phyloP scores from a whole-genome alignment of 2,797 vertebrate genomes.

The Glossophaga mutica region DNA sequence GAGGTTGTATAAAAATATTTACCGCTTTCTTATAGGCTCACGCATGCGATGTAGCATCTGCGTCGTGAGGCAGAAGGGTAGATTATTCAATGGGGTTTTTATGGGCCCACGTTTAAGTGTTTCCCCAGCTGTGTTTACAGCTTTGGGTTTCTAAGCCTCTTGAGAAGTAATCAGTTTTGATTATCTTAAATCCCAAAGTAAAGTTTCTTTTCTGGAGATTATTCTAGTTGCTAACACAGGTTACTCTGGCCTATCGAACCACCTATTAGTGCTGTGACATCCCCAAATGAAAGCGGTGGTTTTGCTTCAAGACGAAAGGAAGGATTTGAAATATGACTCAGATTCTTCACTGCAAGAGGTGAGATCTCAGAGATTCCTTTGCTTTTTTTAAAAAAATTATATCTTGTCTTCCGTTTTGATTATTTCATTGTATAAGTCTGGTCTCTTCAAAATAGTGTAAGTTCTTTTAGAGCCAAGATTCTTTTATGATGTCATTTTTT shows the following conservation, averaged over 20 bases:
- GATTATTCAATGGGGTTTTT: constrained; percentile 42
- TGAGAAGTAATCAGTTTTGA: constrained; percentile 55
- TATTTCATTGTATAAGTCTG: background rate
- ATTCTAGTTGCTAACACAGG: constrained; percentile 41
- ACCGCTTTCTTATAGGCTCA: constrained; percentile 16
- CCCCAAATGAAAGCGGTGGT: background rate
- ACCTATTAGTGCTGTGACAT: background rate
- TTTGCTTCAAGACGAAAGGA: background rate
- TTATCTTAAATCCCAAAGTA: constrained; percentile 67
- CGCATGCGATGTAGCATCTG: background rate
- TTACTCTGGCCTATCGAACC: constrained; percentile 17
- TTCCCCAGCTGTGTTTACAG: constrained; percentile 73
- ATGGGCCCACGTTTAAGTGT: constrained; percentile 59
- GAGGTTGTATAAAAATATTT: constrained; percentile 49
- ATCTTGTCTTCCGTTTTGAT: background rate
- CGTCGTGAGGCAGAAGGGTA: constrained; percentile 23
- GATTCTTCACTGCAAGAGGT: background rate
- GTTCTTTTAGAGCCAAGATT: background rate
- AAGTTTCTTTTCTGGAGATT: constrained; percentile 65
- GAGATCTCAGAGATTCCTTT: background rate
- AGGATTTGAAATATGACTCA: background rate
- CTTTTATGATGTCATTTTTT: background rate
- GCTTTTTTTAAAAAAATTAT: background rate
- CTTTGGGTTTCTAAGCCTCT: constrained; percentile 39
- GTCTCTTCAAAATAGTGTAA: background rate